Conservation (phyloP, 30 jellyfish, hydroid and myxozoan genomes). For the Chrysaora quinquecirrha region DNA sequence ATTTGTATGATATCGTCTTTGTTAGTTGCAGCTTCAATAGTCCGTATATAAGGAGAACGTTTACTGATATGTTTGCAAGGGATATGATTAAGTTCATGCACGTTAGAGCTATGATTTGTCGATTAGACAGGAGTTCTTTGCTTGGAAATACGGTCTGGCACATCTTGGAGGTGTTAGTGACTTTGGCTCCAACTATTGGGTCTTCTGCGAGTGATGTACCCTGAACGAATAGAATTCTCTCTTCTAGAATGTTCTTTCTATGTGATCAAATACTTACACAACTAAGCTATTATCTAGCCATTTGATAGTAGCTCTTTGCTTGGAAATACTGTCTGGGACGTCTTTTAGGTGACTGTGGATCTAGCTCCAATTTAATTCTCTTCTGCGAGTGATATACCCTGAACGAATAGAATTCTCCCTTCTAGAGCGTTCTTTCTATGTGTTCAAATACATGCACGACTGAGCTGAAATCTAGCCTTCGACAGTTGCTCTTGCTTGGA, state of each 20-base stretch:
- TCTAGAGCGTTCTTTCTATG: too few relatives aligned
- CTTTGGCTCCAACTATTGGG: too few relatives aligned
- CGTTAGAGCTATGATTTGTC: slow-evolving; percentile 21
- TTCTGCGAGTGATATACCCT: too few relatives aligned
- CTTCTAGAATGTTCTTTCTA: too few relatives aligned
- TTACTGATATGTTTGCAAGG: slow-evolving; percentile 21
- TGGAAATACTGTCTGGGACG: slow-evolving; percentile 53
- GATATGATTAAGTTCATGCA: slow-evolving; percentile 31
- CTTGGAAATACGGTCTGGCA: slow-evolving; percentile 52
- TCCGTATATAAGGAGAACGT: slow-evolving; percentile 36
- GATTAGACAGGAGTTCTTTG: not conserved
- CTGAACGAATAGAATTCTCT: too few relatives aligned
- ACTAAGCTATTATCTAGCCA: slow-evolving; percentile 15
- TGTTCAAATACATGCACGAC: slow-evolving; percentile 26
- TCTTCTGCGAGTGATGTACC: too few relatives aligned
- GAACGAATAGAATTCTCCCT: too few relatives aligned
- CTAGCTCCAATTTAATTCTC: too few relatives aligned
- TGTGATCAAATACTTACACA: slow-evolving; percentile 19
- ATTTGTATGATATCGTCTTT: slow-evolving; percentile 45
- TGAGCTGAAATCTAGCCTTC: slow-evolving; percentile 3
- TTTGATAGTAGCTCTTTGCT: not conserved
- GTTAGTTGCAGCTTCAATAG: slow-evolving; percentile 47
- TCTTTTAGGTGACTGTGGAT: too few relatives aligned
- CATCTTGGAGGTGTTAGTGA: too few relatives aligned
- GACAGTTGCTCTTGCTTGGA: slow-evolving; percentile 7